Base-by-base conservation (phyloP, 2,888 invertebrate species). In the Lithosia quadra region DNA sequence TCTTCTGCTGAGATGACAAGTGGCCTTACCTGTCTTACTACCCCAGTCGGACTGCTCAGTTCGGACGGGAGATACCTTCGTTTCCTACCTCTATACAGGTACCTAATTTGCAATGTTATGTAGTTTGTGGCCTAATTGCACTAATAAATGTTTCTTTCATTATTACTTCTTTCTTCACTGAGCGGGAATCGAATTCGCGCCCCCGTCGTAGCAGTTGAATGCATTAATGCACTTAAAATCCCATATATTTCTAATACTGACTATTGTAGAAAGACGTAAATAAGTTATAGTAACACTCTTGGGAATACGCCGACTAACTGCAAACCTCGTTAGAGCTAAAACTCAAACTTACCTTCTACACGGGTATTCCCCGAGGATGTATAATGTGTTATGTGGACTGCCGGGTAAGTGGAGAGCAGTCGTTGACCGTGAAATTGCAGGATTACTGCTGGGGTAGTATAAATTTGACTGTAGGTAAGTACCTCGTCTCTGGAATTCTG, bases 351-450 rank as follows among this genome's bases (percentile, higher is more conserved):
- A 57, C 22, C 57, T 57, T 57, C 33, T 58, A 33, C 34, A 49
- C 49, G 49, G 49, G 49, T 58, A 58, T 28, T n/a, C 58, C 28
- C 58, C 33, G 10, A 33, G n/a, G 58, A 58, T 34, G 33, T 58
- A 58, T 58, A 58, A 33, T 58, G 58, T 58, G 58, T 34, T 58
- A 18, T 58, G 33, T 33, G 58, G 33, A 58, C 28, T 58, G 28
- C 33, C 58, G 15, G 33, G 28, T 33, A 33, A n/a, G 58, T 33
- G 58, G 58, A 58, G 58, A n/a, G 28, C 58, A 58, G 33, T 15
- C 58, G 15, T 33, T 58, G 33, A 11, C 33, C 28, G 33, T n/a
- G 33, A 33, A 34, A 58, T 58, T 34, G 33, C n/a, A 56, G 5
- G 13, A 0, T 22, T 56, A 13, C 4, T 22, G 10, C 22, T 21